These are phyloP conservation scores for Melanitta fusca DNA, from an alignment of 2,797 vertebrate genomes.

Conservation along the genomic window DNA sequence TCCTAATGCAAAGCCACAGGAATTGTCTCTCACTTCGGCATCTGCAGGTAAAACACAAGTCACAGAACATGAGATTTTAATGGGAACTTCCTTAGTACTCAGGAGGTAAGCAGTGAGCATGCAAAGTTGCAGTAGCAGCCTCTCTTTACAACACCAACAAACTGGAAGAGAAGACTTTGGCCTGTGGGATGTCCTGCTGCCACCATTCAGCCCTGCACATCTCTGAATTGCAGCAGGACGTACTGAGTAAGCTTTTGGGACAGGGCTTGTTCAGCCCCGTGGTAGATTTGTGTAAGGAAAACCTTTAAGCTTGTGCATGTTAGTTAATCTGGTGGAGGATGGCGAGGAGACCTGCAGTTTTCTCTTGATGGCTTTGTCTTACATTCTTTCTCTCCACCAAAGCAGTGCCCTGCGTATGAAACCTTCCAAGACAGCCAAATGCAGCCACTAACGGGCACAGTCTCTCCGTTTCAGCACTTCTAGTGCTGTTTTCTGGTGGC, in stretches of 20 bases:
- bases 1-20: not conserved
- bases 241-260: not conserved
- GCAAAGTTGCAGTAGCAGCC: not conserved
- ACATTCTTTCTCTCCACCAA: not conserved
- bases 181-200: fast-evolving
- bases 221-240: not conserved
- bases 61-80: not conserved
- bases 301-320: not conserved
- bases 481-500: not conserved
- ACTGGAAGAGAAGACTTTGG: not conserved
- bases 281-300: fast-evolving
- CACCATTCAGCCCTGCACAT: no score
- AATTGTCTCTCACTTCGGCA: not conserved
- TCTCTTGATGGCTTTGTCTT: not conserved
- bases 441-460: not conserved
- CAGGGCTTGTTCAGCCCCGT: not conserved
- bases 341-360: not conserved
- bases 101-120: not conserved
- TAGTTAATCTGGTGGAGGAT: not conserved
- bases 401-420: not conserved
- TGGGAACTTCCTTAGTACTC: not conserved
- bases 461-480: not conserved
- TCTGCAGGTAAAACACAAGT: not conserved
- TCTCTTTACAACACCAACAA: not conserved
- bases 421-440: not conserved